phyloP scores from a whole-genome alignment of 2,888 invertebrate genomes.

The Petrophora chlorosata region DNA sequence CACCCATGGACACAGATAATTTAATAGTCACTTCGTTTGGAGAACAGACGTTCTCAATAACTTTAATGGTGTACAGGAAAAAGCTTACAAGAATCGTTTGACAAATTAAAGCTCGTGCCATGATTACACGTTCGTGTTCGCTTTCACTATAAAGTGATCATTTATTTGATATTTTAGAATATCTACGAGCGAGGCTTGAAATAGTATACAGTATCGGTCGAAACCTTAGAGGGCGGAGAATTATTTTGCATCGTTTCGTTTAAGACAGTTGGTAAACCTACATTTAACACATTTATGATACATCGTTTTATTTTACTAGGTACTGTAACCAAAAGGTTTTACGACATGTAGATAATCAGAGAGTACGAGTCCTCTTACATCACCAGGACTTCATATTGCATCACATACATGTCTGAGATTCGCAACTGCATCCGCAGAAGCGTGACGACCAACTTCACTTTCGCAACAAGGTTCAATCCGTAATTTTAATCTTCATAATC shows the following conservation, averaged over 20 bases:
- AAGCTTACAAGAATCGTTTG: slow-evolving; percentile 43
- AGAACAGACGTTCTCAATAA: slow-evolving; percentile 24
- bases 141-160: slow-evolving; percentile 55
- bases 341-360: too few relatives aligned
- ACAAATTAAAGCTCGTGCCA: slow-evolving; percentile 53
- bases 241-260: slow-evolving; percentile 4
- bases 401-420: background rate
- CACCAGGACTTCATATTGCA: background rate
- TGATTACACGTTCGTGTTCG: slow-evolving; percentile 48
- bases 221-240: background rate
- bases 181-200: slow-evolving; percentile 22
- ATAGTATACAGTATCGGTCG: slow-evolving; percentile 23
- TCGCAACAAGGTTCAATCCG: too few relatives aligned
- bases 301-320: too few relatives aligned
- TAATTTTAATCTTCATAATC: too few relatives aligned
- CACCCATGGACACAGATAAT: slow-evolving; percentile 15
- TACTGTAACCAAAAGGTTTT: too few relatives aligned
- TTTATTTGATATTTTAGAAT: slow-evolving; percentile 51
- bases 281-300: too few relatives aligned
- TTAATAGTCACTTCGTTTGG: slow-evolving; percentile 22
- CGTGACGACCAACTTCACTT: background rate
- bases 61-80: slow-evolving; percentile 33
- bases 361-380: too few relatives aligned
- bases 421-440: background rate
- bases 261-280: too few relatives aligned